Conservation (phyloP, 2,113 vertebrate genomes). For the Entelurus aequoreus region DNA sequence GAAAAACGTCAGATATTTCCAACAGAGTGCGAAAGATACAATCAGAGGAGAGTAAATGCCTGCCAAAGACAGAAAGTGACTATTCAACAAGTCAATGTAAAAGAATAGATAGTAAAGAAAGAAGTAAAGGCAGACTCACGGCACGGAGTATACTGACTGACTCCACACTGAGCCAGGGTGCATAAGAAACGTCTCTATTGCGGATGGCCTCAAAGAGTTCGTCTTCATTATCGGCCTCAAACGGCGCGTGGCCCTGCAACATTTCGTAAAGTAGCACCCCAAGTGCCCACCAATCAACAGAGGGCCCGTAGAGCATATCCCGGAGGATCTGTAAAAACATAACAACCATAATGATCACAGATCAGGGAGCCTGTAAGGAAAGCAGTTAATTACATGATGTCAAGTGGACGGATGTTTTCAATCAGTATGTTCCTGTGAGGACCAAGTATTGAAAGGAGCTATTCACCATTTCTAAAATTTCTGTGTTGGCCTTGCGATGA, state of each 20-base stretch:
- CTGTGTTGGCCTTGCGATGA: too few relatives aligned
- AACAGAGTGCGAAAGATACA: background rate
- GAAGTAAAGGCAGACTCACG: conserved; percentile 70
- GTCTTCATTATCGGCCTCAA: conserved; percentile 95
- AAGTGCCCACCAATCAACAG: conserved; percentile 98
- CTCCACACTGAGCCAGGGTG: conserved; percentile 84
- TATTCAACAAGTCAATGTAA: background rate
- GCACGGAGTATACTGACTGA: conserved; percentile 89
- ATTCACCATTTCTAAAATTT: background rate
- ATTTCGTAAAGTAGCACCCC: conserved; percentile 95
- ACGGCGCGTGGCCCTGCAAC: conserved; percentile 92
- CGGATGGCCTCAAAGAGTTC: conserved; percentile 96
- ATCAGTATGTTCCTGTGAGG: conserved; percentile 7
- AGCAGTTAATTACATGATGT: background rate
- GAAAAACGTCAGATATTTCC: conserved; percentile 24
- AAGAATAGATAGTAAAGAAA: background rate
- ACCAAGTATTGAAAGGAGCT: conserved; percentile 8
- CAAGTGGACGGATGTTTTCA: conserved; percentile 8
- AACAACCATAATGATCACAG: conserved; percentile 3
- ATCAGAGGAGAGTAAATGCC: background rate
- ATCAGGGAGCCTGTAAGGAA: conserved; percentile 1
- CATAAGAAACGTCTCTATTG: conserved; percentile 88
- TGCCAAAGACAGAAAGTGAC: conserved; percentile 14
- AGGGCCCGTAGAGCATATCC: conserved; percentile 94
- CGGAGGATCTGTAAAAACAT: conserved; percentile 82